These are phyloP conservation scores for Hydrophis major DNA, from an alignment of 2,797 vertebrate genomes.

Conservation along the genomic window DNA sequence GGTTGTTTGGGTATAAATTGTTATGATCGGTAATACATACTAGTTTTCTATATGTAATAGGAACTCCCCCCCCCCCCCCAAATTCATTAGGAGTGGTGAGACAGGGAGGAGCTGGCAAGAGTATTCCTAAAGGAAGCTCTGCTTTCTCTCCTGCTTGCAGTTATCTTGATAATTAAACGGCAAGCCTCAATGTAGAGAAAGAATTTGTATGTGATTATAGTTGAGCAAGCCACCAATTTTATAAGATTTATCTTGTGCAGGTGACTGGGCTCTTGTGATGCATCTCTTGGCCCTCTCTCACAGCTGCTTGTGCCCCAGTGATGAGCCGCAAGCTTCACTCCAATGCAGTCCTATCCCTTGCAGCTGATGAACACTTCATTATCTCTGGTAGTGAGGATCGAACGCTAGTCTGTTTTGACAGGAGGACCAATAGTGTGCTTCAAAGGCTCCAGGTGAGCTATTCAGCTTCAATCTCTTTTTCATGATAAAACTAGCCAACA, in stretches of 20 bases:
- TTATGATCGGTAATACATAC: background rate
- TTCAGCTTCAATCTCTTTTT: background rate
- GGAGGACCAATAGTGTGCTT: constrained; percentile 75
- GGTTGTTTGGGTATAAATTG: background rate
- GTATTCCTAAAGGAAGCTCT: background rate
- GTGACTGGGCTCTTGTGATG: constrained; percentile 12
- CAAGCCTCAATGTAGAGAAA: background rate
- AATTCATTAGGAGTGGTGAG: background rate
- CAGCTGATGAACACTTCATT: constrained; percentile 83
- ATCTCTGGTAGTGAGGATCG: constrained; percentile 87
- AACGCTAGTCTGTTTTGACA: constrained; percentile 84
- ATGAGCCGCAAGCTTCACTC: constrained; percentile 81
- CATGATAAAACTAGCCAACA: background rate
- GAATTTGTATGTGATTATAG: background rate
- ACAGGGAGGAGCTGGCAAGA: background rate
- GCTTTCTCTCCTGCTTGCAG: background rate
- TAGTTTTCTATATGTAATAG: background rate
- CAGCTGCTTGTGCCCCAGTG: constrained; percentile 77
- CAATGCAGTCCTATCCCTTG: constrained; percentile 80
- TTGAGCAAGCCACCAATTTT: background rate
- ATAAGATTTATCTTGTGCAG: background rate
- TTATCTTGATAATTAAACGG: background rate
- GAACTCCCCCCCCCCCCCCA: background rate
- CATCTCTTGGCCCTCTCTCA: background rate
- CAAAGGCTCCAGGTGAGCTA: constrained; percentile 79